phyloP scores from a whole-genome alignment of 2,797 vertebrate genomes.

The Alca torda region DNA sequence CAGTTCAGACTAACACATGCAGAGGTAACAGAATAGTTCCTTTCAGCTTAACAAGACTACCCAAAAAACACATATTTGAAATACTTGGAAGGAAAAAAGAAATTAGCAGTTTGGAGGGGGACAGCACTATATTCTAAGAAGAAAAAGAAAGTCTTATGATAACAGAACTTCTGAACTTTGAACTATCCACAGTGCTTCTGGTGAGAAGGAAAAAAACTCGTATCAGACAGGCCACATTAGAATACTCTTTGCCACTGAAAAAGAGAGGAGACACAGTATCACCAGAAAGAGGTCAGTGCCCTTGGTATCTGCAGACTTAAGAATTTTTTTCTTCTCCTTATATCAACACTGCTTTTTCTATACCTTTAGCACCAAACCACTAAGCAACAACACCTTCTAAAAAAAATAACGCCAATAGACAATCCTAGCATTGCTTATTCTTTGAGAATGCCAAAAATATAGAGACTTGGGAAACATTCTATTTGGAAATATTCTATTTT shows the following conservation, averaged over 20 bases:
- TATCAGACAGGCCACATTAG: background rate
- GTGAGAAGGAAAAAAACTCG: background rate
- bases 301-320: background rate
- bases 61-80: background rate
- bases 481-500: conserved; percentile 58
- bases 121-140: background rate
- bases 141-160: background rate
- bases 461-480: conserved; percentile 57
- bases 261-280: background rate
- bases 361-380: background rate
- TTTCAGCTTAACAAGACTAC: background rate
- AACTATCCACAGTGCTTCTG: background rate
- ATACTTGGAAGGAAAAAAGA: background rate
- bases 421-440: background rate
- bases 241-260: background rate
- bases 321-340: background rate
- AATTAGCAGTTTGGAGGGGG: background rate
- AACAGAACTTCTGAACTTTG: background rate
- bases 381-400: background rate
- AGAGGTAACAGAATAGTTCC: background rate
- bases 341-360: background rate
- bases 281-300: background rate
- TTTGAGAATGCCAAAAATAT: conserved; percentile 45
- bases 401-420: background rate
- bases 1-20: background rate